Conservation (phyloP, 2,888 invertebrate genomes). For the Bembecia ichneumoniformis region DNA sequence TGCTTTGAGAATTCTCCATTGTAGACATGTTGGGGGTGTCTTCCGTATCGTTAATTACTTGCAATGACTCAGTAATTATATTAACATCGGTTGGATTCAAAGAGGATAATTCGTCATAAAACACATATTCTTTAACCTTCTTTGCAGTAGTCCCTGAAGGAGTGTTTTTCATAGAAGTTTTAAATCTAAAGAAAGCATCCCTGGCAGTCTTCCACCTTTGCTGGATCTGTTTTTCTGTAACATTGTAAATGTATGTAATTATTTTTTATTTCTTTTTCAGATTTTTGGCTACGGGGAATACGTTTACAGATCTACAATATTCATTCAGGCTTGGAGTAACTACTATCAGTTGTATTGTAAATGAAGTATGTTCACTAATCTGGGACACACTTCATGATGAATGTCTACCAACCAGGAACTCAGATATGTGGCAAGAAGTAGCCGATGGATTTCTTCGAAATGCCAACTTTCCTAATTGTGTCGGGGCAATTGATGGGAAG, state of each 20-base stretch:
- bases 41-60: conserved; percentile 10
- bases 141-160: conserved; percentile 16
- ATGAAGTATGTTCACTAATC: conserved; percentile 23
- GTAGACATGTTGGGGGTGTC: conserved; percentile 10
- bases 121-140: conserved; percentile 14
- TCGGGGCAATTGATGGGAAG: conserved; percentile 2
- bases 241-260: conserved; percentile 14
- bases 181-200: too few species aligned
- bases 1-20: conserved; percentile 10
- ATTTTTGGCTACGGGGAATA: conserved; percentile 21
- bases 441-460: conserved; percentile 9
- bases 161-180: conserved; percentile 10
- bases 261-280: conserved; percentile 18
- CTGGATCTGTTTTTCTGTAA: too few species aligned
- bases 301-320: conserved; percentile 21
- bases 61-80: conserved; percentile 15
- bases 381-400: conserved; percentile 17
- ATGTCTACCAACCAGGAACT: conserved; percentile 7
- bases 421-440: conserved; percentile 5
- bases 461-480: conserved; percentile 9
- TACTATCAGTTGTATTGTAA: conserved; percentile 24
- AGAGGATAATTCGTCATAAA: conserved; percentile 15
- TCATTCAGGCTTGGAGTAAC: conserved; percentile 23
- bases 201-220: too few species aligned
- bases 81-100: conserved; percentile 13